Base-by-base conservation (phyloP, 2,113 vertebrate genomes). In the Tetrax tetrax region DNA sequence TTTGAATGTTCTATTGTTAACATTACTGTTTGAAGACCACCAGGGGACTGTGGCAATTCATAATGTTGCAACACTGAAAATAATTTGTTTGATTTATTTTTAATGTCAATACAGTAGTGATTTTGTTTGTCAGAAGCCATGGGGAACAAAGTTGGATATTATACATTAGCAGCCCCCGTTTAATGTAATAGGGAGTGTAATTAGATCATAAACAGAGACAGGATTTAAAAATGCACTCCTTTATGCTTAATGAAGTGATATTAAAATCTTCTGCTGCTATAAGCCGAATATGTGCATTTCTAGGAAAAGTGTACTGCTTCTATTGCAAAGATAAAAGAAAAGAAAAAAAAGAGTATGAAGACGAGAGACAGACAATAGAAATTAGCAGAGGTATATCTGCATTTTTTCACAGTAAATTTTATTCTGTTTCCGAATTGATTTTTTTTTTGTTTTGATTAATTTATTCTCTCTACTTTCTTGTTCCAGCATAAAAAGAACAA, bases 191-290 rank as follows among this genome's bases (percentile, higher is more conserved):
- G 12, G 43, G 76, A 81, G 79, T 85, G 15, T 80, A 94, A 96
- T 82, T 88, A 60, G 93, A 94, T 95, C 88, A 89, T 89, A 91
- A 95, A 84, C 29, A 95, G 57, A 79, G 37, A 38, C 65, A 53
- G 78, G 56, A 87, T 64, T 93, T 91, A 38, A 95, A 96, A 93
- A 79, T 89, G 14, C 14, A 75, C 10, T 85, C 37, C 80, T 92
- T 85, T 89, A 85, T 54, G 35, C 33, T 76, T 90, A 90, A 63
- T 90, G 53, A 81, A 93, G 87, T 78, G 13, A 69, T 61, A 63
- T 68, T 83, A 92, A 89, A 66, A 66, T 72, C 15, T 90, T 92
- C 63, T 86, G 12, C 38, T 70, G 10, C 31, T 79, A 41, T 37
- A 66, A 89, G 77, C 6, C 80, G 33, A 91, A 90, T 88, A 56